These are phyloP conservation scores for Nomada flava DNA, from an alignment of 2,888 invertebrate species.

Conservation along the genomic window DNA sequence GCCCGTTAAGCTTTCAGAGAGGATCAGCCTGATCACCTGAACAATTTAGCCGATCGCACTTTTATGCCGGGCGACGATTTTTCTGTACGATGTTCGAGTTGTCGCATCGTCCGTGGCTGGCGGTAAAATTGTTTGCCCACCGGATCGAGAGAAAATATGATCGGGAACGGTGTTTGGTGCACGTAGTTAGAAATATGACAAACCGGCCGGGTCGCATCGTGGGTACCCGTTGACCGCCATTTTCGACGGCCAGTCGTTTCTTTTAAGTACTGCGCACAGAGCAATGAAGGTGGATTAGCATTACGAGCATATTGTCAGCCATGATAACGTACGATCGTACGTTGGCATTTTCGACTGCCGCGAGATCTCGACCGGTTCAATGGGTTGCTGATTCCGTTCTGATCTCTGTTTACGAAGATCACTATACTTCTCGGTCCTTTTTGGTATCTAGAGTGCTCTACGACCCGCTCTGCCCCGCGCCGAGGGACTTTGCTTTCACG, in stretches of 20 bases:
- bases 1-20: conserved; percentile 6
- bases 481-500: conserved; percentile 11
- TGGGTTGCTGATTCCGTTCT: conserved; percentile 69
- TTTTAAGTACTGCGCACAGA: conserved; percentile 48
- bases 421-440: conserved; percentile 35
- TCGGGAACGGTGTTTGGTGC: conserved; percentile 5
- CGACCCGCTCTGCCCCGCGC: neutral
- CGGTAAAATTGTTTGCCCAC: conserved; percentile 16
- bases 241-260: conserved; percentile 53
- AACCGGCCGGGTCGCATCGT: conserved; percentile 43
- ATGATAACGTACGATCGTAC: conserved; percentile 70
- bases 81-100: neutral
- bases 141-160: neutral
- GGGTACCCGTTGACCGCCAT: conserved; percentile 36
- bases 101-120: conserved; percentile 22
- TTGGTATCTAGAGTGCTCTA: conserved; percentile 31
- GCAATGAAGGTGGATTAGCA: conserved; percentile 79
- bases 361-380: conserved; percentile 61
- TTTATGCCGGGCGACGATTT: conserved; percentile 46
- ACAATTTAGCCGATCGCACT: conserved; percentile 54
- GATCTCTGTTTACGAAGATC: conserved; percentile 73
- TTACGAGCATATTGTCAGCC: conserved; percentile 77
- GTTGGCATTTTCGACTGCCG: conserved; percentile 70
- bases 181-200: conserved; percentile 17
- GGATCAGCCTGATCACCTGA: conserved; percentile 61